Percentiles rank a stretch among this genome's conserved stretches.
phyloP scores from a whole-genome alignment of 2,888 invertebrate genomes.

The Drosophila pseudotakahashii region DNA sequence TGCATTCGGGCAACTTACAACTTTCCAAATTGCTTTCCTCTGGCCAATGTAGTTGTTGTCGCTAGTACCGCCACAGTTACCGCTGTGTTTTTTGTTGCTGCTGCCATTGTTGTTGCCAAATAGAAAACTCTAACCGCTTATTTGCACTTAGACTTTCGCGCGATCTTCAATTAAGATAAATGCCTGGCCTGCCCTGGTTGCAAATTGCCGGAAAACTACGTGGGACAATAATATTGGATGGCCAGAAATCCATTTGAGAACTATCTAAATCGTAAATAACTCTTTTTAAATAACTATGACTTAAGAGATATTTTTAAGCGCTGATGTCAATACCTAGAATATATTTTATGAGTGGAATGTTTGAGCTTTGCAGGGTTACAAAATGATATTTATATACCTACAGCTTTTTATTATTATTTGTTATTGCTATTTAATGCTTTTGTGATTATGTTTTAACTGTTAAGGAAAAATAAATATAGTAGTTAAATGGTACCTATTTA shows the following conservation, averaged over 20 bases:
- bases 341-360: background rate
- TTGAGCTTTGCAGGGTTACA: background rate
- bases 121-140: conserved; percentile 61
- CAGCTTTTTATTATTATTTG: too few species aligned
- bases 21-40: conserved; percentile 73
- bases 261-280: conserved; percentile 8
- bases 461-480: too few species aligned
- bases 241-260: background rate
- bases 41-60: conserved; percentile 29
- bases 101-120: conserved; percentile 51
- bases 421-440: too few species aligned
- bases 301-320: background rate
- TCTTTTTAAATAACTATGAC: background rate
- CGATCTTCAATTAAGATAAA: conserved; percentile 56
- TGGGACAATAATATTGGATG: conserved; percentile 1
- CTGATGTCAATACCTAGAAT: background rate
- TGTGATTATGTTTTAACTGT: too few species aligned
- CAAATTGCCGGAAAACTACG: conserved; percentile 25
- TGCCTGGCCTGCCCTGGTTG: conserved; percentile 36
- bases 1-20: conserved; percentile 69
- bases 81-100: conserved; percentile 15
- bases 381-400: too few species aligned
- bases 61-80: conserved; percentile 31
- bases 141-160: conserved; percentile 53
- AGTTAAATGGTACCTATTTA: too few species aligned